A percentile compares a stretch with the other conserved stretches of the same genome.
Evolutionary conservation across 2,888 invertebrate species (phyloP).

Genomic region (Sminthurides aquaticus): DNA sequence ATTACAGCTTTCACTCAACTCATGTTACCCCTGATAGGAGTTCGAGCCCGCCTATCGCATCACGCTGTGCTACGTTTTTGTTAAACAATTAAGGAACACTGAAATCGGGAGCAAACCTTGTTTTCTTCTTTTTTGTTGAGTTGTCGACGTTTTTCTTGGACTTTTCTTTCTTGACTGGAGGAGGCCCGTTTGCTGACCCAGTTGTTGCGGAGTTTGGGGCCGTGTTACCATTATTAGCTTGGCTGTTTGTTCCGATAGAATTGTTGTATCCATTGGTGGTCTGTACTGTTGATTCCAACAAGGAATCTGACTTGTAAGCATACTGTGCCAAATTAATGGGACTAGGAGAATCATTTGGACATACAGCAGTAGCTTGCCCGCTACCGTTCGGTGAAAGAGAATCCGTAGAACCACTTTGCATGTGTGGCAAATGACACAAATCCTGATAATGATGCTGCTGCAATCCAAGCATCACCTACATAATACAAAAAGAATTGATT

Average conservation of each 20-base stretch:
- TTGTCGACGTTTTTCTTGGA: constrained; percentile 77
- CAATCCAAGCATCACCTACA: constrained; percentile 59
- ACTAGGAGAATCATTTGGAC: constrained; percentile 35
- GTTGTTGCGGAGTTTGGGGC: constrained; percentile 17
- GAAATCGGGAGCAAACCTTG: no score
- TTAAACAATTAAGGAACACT: no score
- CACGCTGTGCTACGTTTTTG: no score
- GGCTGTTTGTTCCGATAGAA: constrained; percentile 5
- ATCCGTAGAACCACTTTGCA: constrained; percentile 17
- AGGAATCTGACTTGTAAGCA: constrained; percentile 34
- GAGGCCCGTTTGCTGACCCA: constrained; percentile 21
- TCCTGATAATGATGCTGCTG: constrained; percentile 48
- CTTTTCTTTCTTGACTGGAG: constrained; percentile 43
- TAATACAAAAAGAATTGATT: constrained; percentile 6
- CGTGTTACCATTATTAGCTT: constrained; percentile 14
- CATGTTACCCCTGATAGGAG: no score
- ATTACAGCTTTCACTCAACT: no score
- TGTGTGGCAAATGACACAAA: constrained; percentile 37
- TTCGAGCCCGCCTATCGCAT: no score
- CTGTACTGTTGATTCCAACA: constrained; percentile 25
- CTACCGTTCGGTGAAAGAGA: constrained; percentile 17
- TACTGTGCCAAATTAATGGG: constrained; percentile 40
- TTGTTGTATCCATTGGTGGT: constrained; percentile 21
- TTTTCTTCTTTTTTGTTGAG: constrained; percentile 85
- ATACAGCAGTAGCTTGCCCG: constrained; percentile 22